Conservation (phyloP, 2,888 invertebrate genomes). For the Saturnia pavonia region DNA sequence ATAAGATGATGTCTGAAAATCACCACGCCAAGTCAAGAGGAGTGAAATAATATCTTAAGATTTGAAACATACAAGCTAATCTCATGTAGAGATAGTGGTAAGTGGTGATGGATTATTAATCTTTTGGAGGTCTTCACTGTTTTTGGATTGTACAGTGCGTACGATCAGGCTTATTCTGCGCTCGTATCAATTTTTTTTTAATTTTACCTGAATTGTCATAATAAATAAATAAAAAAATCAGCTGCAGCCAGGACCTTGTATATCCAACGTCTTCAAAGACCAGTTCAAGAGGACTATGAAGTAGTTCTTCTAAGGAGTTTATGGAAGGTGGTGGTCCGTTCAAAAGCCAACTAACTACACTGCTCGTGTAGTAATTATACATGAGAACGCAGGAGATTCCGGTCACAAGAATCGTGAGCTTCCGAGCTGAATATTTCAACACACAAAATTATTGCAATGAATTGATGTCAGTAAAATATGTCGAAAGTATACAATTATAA, state of each 20-base stretch:
- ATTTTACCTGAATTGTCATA: background rate
- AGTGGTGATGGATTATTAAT: too few relatives aligned
- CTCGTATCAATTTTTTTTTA: too few relatives aligned
- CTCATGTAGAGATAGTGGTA: too few relatives aligned
- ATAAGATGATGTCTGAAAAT: constrained; percentile 53
- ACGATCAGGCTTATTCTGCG: too few relatives aligned
- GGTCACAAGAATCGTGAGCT: constrained; percentile 59
- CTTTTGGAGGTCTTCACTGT: too few relatives aligned
- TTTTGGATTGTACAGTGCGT: too few relatives aligned
- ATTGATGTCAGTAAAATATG: too few relatives aligned
- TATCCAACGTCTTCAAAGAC: constrained; percentile 76
- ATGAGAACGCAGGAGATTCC: constrained; percentile 67
- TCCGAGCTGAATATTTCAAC: constrained; percentile 48
- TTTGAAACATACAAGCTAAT: too few relatives aligned
- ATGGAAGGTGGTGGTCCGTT: constrained; percentile 76
- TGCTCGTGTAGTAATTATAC: constrained; percentile 83
- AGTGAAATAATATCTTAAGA: too few relatives aligned
- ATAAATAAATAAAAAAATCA: constrained; percentile 23
- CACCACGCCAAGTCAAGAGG: background rate
- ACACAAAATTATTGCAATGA: background rate
- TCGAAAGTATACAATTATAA: too few relatives aligned
- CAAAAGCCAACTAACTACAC: constrained; percentile 81
- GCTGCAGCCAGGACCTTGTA: constrained; percentile 68
- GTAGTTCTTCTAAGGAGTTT: constrained; percentile 72
- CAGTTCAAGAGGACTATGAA: constrained; percentile 74